Conservation (phyloP, 2,888 invertebrate species). For the Cephus runcator region DNA sequence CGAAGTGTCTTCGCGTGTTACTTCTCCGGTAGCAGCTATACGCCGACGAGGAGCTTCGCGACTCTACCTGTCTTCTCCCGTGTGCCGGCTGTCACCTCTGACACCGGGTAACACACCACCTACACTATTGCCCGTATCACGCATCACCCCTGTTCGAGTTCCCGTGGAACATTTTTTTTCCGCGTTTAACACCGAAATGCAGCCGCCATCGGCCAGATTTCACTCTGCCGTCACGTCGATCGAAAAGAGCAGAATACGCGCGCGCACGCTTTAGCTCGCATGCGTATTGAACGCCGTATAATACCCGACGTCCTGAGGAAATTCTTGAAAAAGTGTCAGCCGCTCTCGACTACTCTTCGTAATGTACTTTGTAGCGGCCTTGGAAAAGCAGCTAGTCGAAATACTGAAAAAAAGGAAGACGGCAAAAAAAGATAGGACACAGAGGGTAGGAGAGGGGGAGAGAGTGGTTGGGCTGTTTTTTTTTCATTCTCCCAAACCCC, state of each 20-base stretch:
- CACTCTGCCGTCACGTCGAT: conserved; percentile 58
- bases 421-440: not conserved
- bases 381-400: conserved; percentile 20
- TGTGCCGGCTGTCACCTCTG: too few relatives aligned
- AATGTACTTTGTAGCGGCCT: conserved; percentile 23
- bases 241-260: conserved; percentile 58
- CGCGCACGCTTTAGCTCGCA: conserved; percentile 57
- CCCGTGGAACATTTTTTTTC: conserved; percentile 1
- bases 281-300: conserved; percentile 56
- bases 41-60: too few relatives aligned
- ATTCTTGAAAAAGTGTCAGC: conserved; percentile 28
- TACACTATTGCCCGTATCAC: too few relatives aligned
- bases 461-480: conserved; percentile 8
- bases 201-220: conserved; percentile 51
- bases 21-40: too few relatives aligned
- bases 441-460: not conserved
- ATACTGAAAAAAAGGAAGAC: not conserved
- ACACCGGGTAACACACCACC: too few relatives aligned
- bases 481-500: conserved; percentile 8
- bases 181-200: conserved; percentile 29
- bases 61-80: too few relatives aligned
- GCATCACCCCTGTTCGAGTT: too few relatives aligned
- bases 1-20: too few relatives aligned
- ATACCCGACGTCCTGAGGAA: conserved; percentile 17
- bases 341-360: conserved; percentile 28